phyloP scores from a whole-genome alignment of 2,113 vertebrate species.

The Periophthalmus modestus region DNA sequence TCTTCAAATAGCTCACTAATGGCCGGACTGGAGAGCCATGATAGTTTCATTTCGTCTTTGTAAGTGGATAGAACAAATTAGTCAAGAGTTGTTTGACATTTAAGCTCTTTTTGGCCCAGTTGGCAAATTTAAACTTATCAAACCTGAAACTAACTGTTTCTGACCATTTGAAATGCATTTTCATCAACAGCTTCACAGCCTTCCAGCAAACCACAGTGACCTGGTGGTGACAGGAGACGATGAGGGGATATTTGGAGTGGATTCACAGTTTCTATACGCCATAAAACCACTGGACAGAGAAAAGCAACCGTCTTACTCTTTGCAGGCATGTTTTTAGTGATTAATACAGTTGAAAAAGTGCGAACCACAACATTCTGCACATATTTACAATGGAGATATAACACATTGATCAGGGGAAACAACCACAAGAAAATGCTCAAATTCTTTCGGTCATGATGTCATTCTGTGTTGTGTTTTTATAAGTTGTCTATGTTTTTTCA shows the following conservation, averaged over 20 bases:
- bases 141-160: background rate
- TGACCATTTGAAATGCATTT: background rate
- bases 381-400: background rate
- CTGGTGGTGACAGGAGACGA: conserved; percentile 69
- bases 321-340: conserved; percentile 68
- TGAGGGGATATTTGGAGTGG: conserved; percentile 82
- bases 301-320: conserved; percentile 79
- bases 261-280: conserved; percentile 79
- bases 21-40: conserved; percentile 15
- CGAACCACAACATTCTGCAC: background rate
- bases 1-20: conserved; percentile 36
- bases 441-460: no score
- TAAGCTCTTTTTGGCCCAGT: conserved; percentile 20
- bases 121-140: background rate
- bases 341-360: background rate
- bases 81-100: conserved; percentile 23
- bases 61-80: conserved; percentile 29
- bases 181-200: conserved; percentile 63
- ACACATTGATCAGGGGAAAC: no score
- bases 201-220: conserved; percentile 69
- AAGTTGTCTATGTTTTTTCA: no score
- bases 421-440: background rate
- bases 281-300: conserved; percentile 83
- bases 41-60: conserved; percentile 36
- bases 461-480: no score